These are phyloP conservation scores for Troides helena DNA, from an alignment of 2,888 invertebrate genomes.

Conservation along the genomic window DNA sequence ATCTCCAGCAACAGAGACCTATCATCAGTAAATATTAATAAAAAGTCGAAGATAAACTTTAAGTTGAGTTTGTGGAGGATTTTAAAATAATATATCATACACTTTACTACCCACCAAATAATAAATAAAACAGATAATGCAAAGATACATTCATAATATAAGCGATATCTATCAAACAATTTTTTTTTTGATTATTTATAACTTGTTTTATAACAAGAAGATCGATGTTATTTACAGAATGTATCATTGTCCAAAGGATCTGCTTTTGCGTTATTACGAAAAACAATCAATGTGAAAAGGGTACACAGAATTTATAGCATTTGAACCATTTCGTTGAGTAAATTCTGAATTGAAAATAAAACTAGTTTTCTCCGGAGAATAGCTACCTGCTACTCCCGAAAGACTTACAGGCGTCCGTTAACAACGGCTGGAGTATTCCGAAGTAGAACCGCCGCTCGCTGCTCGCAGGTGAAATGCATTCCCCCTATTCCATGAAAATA, in stretches of 20 bases:
- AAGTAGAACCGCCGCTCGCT: conserved; percentile 1
- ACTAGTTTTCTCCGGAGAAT: conserved; percentile 21
- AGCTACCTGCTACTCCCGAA: conserved; percentile 16
- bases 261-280: neutral
- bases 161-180: too few relatives aligned
- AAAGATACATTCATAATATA: too few relatives aligned
- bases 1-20: too few relatives aligned
- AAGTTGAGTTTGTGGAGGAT: too few relatives aligned
- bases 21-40: too few relatives aligned
- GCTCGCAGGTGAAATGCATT: conserved; percentile 19
- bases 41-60: too few relatives aligned
- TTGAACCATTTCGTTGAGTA: conserved; percentile 8
- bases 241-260: neutral
- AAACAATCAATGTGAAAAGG: conserved; percentile 2
- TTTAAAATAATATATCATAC: too few relatives aligned
- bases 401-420: conserved; percentile 19
- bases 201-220: neutral
- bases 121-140: too few relatives aligned
- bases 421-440: conserved; percentile 25
- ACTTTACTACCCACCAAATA: too few relatives aligned
- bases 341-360: conserved; percentile 28
- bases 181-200: too few relatives aligned
- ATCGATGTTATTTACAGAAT: neutral
- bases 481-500: conserved; percentile 11
- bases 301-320: conserved; percentile 1